Percentiles rank a stretch among this genome's conserved stretches.
Evolutionary conservation across 2,888 invertebrate species (phyloP).

Genomic region (Coleophora deauratella): DNA sequence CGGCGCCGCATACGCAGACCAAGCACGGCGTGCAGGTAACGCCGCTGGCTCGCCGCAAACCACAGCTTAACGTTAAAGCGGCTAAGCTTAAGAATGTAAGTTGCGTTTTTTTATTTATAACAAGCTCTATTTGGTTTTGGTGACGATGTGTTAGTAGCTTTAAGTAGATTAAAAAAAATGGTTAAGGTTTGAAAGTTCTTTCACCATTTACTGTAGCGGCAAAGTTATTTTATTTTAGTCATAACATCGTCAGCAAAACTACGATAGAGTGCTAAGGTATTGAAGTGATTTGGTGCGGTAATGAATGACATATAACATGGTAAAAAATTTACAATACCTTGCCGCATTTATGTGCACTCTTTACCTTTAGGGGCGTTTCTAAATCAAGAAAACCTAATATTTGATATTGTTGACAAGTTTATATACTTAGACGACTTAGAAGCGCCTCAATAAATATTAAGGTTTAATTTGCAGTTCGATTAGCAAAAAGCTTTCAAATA

Average conservation of each 20-base stretch:
- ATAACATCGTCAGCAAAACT: too few species aligned
- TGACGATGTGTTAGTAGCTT: background rate
- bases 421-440: background rate
- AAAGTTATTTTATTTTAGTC: background rate
- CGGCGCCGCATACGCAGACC: conserved; percentile 87
- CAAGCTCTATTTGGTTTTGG: conserved; percentile 10
- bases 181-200: too few species aligned
- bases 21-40: conserved; percentile 88
- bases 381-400: background rate
- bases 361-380: conserved; percentile 3
- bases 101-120: conserved; percentile 15
- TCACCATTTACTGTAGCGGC: too few species aligned
- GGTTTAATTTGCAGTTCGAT: conserved; percentile 13
- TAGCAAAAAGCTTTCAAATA: conserved; percentile 3
- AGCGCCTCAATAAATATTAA: conserved; percentile 2
- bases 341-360: conserved; percentile 1
- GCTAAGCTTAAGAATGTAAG: conserved; percentile 68
- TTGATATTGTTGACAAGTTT: background rate
- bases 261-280: too few species aligned
- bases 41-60: conserved; percentile 19
- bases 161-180: background rate
- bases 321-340: background rate
- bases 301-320: too few species aligned
- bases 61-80: conserved; percentile 39
- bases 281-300: too few species aligned